These are phyloP conservation scores for Xiphydria camelus DNA, from an alignment of 2,888 invertebrate species.

Conservation along the genomic window DNA sequence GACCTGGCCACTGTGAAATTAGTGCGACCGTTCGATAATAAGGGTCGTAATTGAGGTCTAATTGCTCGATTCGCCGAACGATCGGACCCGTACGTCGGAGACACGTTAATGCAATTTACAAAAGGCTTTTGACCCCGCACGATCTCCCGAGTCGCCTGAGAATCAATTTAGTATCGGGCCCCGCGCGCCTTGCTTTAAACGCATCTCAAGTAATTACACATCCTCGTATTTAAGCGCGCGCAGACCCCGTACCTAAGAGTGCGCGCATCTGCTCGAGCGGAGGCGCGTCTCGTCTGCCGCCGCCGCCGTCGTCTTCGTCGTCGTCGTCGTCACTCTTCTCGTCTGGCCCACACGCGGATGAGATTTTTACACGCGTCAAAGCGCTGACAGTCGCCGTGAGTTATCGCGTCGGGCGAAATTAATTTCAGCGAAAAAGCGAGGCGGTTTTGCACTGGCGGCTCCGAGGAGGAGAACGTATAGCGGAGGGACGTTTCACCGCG, in stretches of 20 bases:
- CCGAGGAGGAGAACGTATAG: too few relatives aligned
- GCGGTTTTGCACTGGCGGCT: too few relatives aligned
- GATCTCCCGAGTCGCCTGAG: slow-evolving; percentile 40
- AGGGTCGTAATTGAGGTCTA: slow-evolving; percentile 48
- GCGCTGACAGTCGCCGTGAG: slow-evolving; percentile 38
- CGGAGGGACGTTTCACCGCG: too few relatives aligned
- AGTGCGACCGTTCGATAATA: slow-evolving; percentile 37
- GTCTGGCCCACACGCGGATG: too few relatives aligned
- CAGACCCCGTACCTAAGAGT: slow-evolving; percentile 1
- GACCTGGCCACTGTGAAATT: too few relatives aligned
- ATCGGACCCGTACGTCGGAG: slow-evolving; percentile 23
- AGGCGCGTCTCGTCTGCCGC: background rate
- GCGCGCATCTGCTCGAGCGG: background rate
- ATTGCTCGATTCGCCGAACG: slow-evolving; percentile 40
- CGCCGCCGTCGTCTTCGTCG: too few relatives aligned
- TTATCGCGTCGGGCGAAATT: slow-evolving; percentile 40
- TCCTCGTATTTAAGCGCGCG: slow-evolving; percentile 8
- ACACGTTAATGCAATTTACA: slow-evolving; percentile 47
- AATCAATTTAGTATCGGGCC: slow-evolving; percentile 44
- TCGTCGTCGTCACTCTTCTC: slow-evolving; percentile 7
- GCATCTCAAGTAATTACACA: slow-evolving; percentile 15
- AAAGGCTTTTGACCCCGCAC: slow-evolving; percentile 49
- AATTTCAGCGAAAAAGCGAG: too few relatives aligned
- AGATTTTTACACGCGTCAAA: slow-evolving; percentile 41
- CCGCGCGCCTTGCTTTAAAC: slow-evolving; percentile 7